Base-by-base conservation (phyloP, 2,113 vertebrate species). In the Aegotheles bennettii region DNA sequence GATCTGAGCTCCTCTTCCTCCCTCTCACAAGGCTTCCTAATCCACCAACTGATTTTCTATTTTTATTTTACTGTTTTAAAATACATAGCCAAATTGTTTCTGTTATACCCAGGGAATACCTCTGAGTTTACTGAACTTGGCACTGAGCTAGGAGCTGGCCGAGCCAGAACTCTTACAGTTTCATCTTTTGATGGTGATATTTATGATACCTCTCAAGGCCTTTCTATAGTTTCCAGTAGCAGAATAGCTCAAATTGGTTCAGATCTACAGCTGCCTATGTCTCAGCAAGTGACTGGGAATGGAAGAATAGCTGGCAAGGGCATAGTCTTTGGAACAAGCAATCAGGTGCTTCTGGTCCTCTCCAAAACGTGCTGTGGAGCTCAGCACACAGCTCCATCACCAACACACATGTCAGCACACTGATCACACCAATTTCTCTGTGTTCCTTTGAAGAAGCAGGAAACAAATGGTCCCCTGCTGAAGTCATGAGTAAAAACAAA, bases 401-500 rank as follows among this genome's bases (percentile, higher is more conserved):
- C 65, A 75, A 74, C 4, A 6, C 31, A 43, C 54, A 9, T 42
- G 56, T 75, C 86, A 64, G n/a, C 45, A 48, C 45, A 25, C 68
- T 16, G 47, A 95, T 71, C 76, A 61, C 48, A 78, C 51, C 83
- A 67, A 70, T 84, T 89, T 56, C 78, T 89, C 61, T 87, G 40
- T 38, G 82, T 78, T 43, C 43, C 80, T 89, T 86, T 3, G 0
- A 88, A 90, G 69, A 86, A 65, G 57, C 60, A 75, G 84, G 73
- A 84, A 86, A 92, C 68, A 95, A 94, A 94, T 17, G 9, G 76
- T 86, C 76, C 65, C 90, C 86, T 68, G 65, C 73, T 95, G 88
- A 95, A 89, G 80, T 93, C 88, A 87, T 79, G 90, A 92, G 68
- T 51, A 16, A 94, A 95, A 96, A 93, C 89, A 92, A 96, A 96